Conservation (phyloP, 1,140 invertebrate genomes). For the Lerema accius region DNA sequence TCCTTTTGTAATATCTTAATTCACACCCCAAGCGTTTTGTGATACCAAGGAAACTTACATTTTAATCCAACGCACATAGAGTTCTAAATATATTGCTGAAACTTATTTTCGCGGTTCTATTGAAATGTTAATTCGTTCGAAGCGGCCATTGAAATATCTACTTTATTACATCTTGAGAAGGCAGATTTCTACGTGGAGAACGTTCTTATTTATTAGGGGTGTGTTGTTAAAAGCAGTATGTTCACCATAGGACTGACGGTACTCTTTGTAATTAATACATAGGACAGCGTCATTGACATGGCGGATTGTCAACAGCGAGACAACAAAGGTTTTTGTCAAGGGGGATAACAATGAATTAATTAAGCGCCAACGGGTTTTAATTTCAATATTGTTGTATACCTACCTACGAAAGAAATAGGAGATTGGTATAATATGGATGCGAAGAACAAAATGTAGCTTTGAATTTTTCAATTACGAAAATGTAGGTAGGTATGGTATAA, state of each 20-base stretch:
- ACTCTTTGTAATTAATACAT: constrained; percentile 77
- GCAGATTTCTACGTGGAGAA: constrained; percentile 34
- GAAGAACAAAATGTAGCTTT: too few relatives aligned
- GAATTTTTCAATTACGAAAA: too few relatives aligned
- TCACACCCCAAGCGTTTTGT: constrained; percentile 69
- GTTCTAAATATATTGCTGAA: constrained; percentile 32
- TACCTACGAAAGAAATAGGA: constrained; percentile 2
- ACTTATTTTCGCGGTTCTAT: constrained; percentile 39
- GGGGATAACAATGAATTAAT: constrained; percentile 45
- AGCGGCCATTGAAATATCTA: constrained; percentile 37
- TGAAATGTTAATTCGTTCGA: constrained; percentile 54
- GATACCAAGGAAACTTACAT: constrained; percentile 23
- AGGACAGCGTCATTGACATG: constrained; percentile 69
- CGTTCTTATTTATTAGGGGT: constrained; percentile 51
- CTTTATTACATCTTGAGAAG: constrained; percentile 32
- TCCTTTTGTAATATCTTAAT: constrained; percentile 75
- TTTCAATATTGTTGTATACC: constrained; percentile 12
- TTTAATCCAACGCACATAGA: constrained; percentile 26
- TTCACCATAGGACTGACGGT: constrained; percentile 56
- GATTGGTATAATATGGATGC: too few relatives aligned
- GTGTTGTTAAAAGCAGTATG: constrained; percentile 63
- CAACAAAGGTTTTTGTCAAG: constrained; percentile 54
- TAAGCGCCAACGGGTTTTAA: constrained; percentile 36
- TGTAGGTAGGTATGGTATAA: too few relatives aligned
- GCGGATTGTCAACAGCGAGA: constrained; percentile 60